Evolutionary conservation across 2,888 invertebrate genomes (phyloP), one percentile per base, ranked within the genome.

Genomic region (Macrosoma leucophasiata): DNA sequence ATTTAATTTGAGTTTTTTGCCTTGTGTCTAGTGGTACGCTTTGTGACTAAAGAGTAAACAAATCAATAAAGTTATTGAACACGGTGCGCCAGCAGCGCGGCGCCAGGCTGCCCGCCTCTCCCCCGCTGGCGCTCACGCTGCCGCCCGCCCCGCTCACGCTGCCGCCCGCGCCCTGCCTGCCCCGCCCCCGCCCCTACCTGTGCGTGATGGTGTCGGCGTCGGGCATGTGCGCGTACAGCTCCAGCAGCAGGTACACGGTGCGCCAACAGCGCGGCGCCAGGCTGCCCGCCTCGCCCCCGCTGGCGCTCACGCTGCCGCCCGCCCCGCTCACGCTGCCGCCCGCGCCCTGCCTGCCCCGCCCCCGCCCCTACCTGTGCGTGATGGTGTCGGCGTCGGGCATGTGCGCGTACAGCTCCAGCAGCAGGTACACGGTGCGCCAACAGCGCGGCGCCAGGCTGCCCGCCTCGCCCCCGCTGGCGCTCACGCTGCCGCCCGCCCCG

Each of bases 361-460:
- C 17, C 17, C 7, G 17, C 4, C 17, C n/a, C 4, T 21, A 87
- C 86, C 91, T 86, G 67, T 93, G 93, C 18, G 91, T 90, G 24
- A 97, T 92, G 0, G 96, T 97, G 73, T 97, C 97, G 0, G 95
- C 94, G 62, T 97, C 97, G 0, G 97, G 96, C 90, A 95, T 94
- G 26, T 94, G 94, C 3, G 96, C 95, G 64, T 97, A 98, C 30
- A 97, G 74, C 60, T 97, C 95, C 33, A 98, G 78, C 40, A 97
- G 86, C 66, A 95, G 91, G 67, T 96, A 96, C 48, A 98, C 91
- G 0, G 95, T 97, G 61, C 94, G 91, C 97, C 97, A 98, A 63
- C 97, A 97, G 51, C 93, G 89, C 6, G 95, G 95, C 2, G 89
- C 89, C 43, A 86, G 61, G n/a, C n/a, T n/a, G n/a, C n/a, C n/a